Base-by-base conservation (phyloP, 2,797 vertebrate species). In the Centropyge bicolor region DNA sequence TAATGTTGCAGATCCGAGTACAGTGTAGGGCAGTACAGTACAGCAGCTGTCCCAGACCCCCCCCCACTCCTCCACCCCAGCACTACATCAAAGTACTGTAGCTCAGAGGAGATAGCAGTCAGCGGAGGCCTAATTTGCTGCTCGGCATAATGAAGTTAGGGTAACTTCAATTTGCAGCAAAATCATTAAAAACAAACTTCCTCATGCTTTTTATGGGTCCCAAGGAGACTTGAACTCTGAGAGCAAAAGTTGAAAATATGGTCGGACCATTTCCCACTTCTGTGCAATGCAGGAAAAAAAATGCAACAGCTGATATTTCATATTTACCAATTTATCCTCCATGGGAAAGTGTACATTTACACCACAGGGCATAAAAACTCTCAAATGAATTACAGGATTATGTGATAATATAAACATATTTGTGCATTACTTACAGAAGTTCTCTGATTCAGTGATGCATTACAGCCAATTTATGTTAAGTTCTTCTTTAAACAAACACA, bases 151-250 rank as follows among this genome's bases (percentile, higher is more conserved):
- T 83, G 68, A 84, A 82, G 71, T 73, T 24, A 57, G 59, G 7
- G 19, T 51, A 62, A 76, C 60, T 81, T 81, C 20, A 66, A 61
- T 87, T 84, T 82, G 51, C 64, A 63, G 59, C 8, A 24, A 74
- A 74, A 82, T 80, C 74, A 80, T 89, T 81, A 74, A 89, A 85
- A 86, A 83, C 65, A 86, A 85, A 77, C 72, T 81, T 90, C 64
- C 70, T 78, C 13, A 0, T 59, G 35, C 74, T 78, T 82, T 84
- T 76, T 27, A 68, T 65, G 40, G 46, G 35, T 40, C 71, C 48
- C 8, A 6, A 43, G 57, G 75, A 79, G 36, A 20, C 22, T 51
- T 8, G 14, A 72, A 61, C 63, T 79, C 48, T 52, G 59, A 55
- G 9, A 60, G 62, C 38, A n/a, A 20, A 68, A 56, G 69, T 16